A percentile compares a stretch with the other conserved stretches of the same genome.
These are phyloP conservation scores for Leptinotarsa tumamoca DNA, from an alignment of 2,888 invertebrate genomes.

Conservation along the genomic window DNA sequence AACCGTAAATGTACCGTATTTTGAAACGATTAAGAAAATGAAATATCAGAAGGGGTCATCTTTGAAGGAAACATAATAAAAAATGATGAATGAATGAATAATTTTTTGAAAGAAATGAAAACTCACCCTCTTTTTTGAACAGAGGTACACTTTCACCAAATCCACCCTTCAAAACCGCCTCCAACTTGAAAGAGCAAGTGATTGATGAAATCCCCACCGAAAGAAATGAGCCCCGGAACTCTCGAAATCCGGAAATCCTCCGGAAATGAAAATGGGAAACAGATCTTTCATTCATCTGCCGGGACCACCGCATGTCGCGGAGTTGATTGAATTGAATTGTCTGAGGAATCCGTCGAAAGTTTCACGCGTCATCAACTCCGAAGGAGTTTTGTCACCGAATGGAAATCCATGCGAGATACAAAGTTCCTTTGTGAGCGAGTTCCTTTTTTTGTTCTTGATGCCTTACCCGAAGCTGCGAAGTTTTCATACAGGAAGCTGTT, in stretches of 20 bases:
- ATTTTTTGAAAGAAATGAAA: too few relatives aligned
- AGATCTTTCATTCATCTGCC: background rate
- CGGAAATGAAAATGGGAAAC: slow-evolving; percentile 4
- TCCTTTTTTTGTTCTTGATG: background rate
- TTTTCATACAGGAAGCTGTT: background rate
- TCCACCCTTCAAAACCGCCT: too few relatives aligned
- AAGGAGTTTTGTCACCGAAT: background rate
- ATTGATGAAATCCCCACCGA: background rate
- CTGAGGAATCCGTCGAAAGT: background rate
- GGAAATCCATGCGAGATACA: background rate
- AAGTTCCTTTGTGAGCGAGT: background rate
- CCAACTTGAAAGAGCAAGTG: background rate
- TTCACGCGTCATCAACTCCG: slow-evolving; percentile 5
- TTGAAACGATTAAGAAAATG: too few relatives aligned
- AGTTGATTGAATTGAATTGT: slow-evolving; percentile 9
- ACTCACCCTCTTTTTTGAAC: too few relatives aligned
- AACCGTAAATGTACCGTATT: too few relatives aligned
- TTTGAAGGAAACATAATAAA: too few relatives aligned
- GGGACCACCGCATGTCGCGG: background rate
- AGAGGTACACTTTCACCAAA: too few relatives aligned
- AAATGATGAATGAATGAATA: too few relatives aligned
- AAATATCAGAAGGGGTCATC: too few relatives aligned
- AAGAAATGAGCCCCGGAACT: background rate
- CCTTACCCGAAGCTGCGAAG: background rate
- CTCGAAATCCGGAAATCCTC: background rate